Evolutionary conservation across 1,140 invertebrate species (phyloP).

Genomic region (Anastrepha obliqua): DNA sequence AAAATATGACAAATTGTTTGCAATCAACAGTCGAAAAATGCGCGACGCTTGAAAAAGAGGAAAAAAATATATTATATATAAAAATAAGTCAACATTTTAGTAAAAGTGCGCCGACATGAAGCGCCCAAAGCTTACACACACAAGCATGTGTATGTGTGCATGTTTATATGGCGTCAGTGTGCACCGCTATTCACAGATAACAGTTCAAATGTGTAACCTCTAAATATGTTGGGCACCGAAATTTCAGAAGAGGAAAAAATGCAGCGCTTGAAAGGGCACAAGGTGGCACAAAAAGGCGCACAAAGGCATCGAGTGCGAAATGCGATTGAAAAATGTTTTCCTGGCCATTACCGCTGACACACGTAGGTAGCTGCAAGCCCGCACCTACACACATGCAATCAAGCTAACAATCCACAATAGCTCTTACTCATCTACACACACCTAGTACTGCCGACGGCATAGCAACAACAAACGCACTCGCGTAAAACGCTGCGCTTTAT

Average conservation of each 20-base stretch:
- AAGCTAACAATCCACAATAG: background rate
- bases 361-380: background rate
- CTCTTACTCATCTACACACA: background rate
- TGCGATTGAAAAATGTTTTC: slow-evolving; percentile 40
- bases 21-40: no score
- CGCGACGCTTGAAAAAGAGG: background rate
- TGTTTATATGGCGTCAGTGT: background rate
- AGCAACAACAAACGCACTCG: background rate
- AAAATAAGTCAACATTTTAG: background rate
- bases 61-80: background rate
- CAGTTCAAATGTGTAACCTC: background rate
- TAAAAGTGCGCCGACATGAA: background rate
- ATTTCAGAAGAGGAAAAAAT: background rate
- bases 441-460: background rate
- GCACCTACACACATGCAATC: background rate
- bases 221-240: background rate
- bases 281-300: slow-evolving; percentile 14
- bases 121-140: no score
- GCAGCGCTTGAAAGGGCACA: slow-evolving; percentile 1
- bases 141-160: background rate
- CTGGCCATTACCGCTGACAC: slow-evolving; percentile 35
- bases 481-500: background rate
- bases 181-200: background rate
- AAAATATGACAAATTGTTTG: no score
- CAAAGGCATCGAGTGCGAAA: background rate